Evolutionary conservation across 2,888 invertebrate genomes (phyloP).

Genomic region (Homarus gammarus): DNA sequence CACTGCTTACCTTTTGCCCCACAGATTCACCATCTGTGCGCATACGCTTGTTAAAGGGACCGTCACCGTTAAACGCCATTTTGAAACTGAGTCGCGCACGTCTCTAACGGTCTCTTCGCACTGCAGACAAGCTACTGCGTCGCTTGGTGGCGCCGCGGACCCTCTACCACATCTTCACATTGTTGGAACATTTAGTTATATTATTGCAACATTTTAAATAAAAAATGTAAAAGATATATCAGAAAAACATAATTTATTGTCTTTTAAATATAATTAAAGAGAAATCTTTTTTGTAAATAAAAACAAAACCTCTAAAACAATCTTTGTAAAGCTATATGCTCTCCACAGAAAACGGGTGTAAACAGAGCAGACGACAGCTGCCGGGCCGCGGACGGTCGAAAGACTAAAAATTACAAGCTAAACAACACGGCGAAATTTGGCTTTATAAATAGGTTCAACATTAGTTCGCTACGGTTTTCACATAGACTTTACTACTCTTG

Average conservation of each 20-base stretch:
- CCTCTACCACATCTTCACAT: constrained; percentile 31
- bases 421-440: too few species aligned
- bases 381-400: constrained; percentile 7
- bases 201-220: not conserved
- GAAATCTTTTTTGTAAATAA: too few species aligned
- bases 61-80: constrained; percentile 76
- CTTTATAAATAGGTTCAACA: too few species aligned
- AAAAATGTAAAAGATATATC: not conserved
- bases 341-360: constrained; percentile 60
- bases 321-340: constrained; percentile 24
- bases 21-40: constrained; percentile 76
- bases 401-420: not conserved
- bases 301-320: too few species aligned
- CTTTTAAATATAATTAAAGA: not conserved
- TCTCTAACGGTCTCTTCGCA: constrained; percentile 46
- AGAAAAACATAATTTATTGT: not conserved
- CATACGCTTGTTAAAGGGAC: constrained; percentile 76
- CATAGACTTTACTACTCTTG: too few species aligned
- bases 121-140: constrained; percentile 71
- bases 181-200: not conserved
- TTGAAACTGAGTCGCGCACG: constrained; percentile 66
- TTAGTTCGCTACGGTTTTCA: too few species aligned
- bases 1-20: constrained; percentile 76
- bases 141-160: constrained; percentile 52
- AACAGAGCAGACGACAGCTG: constrained; percentile 22